phyloP scores from a whole-genome alignment of 2,888 invertebrate genomes.

The Apomyelois bistriatella region DNA sequence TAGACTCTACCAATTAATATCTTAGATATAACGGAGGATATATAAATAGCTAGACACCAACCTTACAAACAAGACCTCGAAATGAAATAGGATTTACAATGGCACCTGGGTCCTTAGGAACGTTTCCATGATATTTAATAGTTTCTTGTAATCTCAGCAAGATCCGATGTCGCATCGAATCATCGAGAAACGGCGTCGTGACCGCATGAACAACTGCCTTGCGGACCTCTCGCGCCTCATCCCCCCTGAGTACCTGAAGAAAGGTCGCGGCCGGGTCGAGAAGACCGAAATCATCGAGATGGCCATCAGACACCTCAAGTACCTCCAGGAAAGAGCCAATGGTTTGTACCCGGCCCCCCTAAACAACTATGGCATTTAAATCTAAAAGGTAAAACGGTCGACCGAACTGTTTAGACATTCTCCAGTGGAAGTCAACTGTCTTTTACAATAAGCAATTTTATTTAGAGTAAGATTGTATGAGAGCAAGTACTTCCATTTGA shows the following conservation, averaged over 20 bases:
- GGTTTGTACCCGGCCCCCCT: conserved; percentile 51
- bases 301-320: conserved; percentile 96
- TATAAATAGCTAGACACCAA: too few species aligned
- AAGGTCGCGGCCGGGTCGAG: conserved; percentile 96
- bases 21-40: too few species aligned
- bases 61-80: too few species aligned
- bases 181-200: conserved; percentile 96
- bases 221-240: conserved; percentile 96
- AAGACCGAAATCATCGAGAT: conserved; percentile 99
- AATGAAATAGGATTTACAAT: too few species aligned
- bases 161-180: conserved; percentile 98
- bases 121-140: not conserved
- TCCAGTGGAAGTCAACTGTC: not conserved
- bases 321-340: conserved; percentile 86
- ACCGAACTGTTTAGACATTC: not conserved
- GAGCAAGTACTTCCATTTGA: not conserved
- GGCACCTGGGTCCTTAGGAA: too few species aligned
- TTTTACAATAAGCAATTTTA: too few species aligned
- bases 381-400: conserved; percentile 5
- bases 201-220: conserved; percentile 98
- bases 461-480: too few species aligned
- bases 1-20: too few species aligned
- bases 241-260: conserved; percentile 95
- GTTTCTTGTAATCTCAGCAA: conserved; percentile 80
- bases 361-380: conserved; percentile 24